phyloP scores from a whole-genome alignment of 2,888 invertebrate genomes.

The Sarcophaga caerulescens region DNA sequence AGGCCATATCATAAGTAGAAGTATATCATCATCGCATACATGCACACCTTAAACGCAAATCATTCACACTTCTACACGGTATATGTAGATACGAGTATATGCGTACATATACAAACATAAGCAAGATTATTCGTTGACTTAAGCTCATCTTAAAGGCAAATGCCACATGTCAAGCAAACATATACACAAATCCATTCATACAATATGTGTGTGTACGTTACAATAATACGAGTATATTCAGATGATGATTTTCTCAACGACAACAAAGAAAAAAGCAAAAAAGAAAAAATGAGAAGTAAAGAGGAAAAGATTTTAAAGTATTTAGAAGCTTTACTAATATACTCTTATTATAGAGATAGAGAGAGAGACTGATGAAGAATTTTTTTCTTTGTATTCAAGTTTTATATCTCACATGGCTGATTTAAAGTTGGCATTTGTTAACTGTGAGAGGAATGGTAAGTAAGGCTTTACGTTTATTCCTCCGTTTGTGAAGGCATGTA shows the following conservation, averaged over 20 bases:
- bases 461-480: not conserved
- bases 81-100: not conserved
- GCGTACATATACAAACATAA: not conserved
- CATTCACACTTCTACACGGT: too few species aligned
- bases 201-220: not conserved
- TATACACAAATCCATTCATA: not conserved
- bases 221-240: too few species aligned
- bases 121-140: conserved; percentile 51
- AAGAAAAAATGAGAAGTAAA: not conserved
- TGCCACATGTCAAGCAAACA: conserved; percentile 40
- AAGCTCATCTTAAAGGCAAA: conserved; percentile 59
- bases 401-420: too few species aligned
- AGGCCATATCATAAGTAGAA: not conserved
- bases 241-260: too few species aligned
- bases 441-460: not conserved
- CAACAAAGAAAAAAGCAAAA: too few species aligned
- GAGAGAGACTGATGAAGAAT: too few species aligned
- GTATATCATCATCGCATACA: not conserved
- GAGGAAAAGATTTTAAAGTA: conserved; percentile 23
- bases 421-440: not conserved
- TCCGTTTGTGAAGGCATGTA: too few species aligned
- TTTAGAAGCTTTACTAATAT: not conserved
- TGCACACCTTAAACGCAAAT: too few species aligned
- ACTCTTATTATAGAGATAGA: too few species aligned
- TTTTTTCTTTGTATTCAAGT: too few species aligned